Evolutionary conservation across 2,797 vertebrate genomes (phyloP).

Genomic region (Galagoides demidoff): DNA sequence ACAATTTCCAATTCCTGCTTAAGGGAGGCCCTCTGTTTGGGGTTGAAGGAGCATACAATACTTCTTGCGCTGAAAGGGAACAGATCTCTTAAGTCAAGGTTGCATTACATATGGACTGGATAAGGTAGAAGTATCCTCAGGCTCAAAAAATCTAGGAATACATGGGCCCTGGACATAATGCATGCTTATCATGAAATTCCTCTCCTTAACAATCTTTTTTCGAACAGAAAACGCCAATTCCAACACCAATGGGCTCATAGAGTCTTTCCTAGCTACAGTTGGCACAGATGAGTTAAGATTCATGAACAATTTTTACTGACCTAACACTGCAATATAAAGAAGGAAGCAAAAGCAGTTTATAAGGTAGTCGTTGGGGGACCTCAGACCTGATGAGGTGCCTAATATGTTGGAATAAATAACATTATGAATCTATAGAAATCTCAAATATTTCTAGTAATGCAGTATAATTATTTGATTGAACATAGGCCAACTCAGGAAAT

Average conservation of each 20-base stretch:
- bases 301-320: slow-evolving; percentile 47
- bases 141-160: neutral
- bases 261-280: neutral
- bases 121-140: slow-evolving; percentile 3
- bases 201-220: neutral
- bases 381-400: slow-evolving; percentile 79
- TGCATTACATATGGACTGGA: neutral
- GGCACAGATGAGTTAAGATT: slow-evolving; percentile 48
- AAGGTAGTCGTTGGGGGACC: neutral
- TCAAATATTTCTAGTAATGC: slow-evolving; percentile 77
- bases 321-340: slow-evolving; percentile 35
- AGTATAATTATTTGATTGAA: slow-evolving; percentile 79
- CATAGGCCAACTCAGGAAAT: slow-evolving; percentile 81
- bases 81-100: slow-evolving; percentile 68
- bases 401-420: slow-evolving; percentile 80
- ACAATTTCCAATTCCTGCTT: slow-evolving; percentile 75
- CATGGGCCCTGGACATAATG: neutral
- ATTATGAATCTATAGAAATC: slow-evolving; percentile 77
- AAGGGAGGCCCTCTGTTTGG: slow-evolving; percentile 67
- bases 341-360: slow-evolving; percentile 72
- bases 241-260: neutral
- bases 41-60: slow-evolving; percentile 70
- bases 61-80: slow-evolving; percentile 62
- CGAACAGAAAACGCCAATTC: neutral
- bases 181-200: neutral